Conservation (phyloP, 2,888 invertebrate genomes). For the Cremastobaeus sp. region DNA sequence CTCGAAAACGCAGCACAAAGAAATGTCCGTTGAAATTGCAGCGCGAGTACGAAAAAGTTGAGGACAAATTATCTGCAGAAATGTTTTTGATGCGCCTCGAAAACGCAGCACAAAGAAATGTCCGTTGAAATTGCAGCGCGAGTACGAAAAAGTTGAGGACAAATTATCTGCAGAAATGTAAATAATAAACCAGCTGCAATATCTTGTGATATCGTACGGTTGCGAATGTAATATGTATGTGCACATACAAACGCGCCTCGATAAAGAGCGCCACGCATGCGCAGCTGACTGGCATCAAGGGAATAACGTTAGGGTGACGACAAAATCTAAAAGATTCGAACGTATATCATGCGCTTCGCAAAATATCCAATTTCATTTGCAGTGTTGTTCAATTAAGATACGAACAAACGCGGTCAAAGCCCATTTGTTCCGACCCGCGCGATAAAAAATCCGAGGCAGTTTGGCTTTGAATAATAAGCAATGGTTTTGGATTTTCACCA, state of each 20-base stretch:
- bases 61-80: conserved; percentile 44
- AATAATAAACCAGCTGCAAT: conserved; percentile 54
- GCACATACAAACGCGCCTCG: conserved; percentile 38
- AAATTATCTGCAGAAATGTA: conserved; percentile 48
- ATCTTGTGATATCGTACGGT: conserved; percentile 39
- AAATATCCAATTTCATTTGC: conserved; percentile 38
- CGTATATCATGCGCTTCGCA: conserved; percentile 39
- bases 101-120: too few relatives aligned
- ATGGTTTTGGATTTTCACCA: too few relatives aligned
- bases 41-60: conserved; percentile 17
- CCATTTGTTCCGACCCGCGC: conserved; percentile 35
- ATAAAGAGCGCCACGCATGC: conserved; percentile 47
- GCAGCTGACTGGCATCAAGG: conserved; percentile 38
- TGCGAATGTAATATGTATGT: conserved; percentile 24
- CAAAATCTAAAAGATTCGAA: conserved; percentile 44
- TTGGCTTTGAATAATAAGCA: conserved; percentile 1
- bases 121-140: conserved; percentile 23
- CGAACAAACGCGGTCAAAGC: conserved; percentile 31
- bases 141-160: conserved; percentile 20
- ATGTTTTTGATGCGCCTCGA: conserved; percentile 50
- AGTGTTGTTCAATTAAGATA: conserved; percentile 37
- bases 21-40: conserved; percentile 19
- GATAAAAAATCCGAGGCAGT: conserved; percentile 22
- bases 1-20: too few relatives aligned
- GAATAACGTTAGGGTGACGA: conserved; percentile 47